Evolutionary conservation across 2,113 vertebrate genomes (phyloP), one percentile per base, ranked within the genome.

Genomic region (Leucopsar rothschildi): DNA sequence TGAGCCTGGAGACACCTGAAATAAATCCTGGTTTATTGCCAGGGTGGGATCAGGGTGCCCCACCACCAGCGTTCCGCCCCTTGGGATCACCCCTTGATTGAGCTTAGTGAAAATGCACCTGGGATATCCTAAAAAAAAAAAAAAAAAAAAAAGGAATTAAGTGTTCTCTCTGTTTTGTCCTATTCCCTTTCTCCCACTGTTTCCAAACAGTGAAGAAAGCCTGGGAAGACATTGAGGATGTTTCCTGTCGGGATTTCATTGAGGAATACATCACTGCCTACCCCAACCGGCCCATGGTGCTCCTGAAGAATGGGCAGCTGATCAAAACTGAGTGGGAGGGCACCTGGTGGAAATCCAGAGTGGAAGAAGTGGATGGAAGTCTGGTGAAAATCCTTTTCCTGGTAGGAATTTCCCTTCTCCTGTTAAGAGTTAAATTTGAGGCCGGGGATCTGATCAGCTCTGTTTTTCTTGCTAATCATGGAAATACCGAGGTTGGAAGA

Each of bases 281-380:
- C 84, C 99, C 99, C 65, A 99, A 99, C 98, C 97, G 99, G 4
- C 99, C 99, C 37, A 99, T 99, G 99, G 99, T 99, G 24, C 98
- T 99, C 61, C 98, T 99, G 6, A 99, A 99, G 96, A 98, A 96
- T 0, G 98, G 99, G 16, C 99, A 99, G 96, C 98, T 99, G 49
- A 99, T 99, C 96, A 99, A 99, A 97, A 99, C 99, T 0, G 99
- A 99, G 91, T 99, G 99, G 99, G 99, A 99, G 69, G 99, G 99
- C 13, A 99, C 99, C 3, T 99, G 99, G 99, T 99, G 99, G 99
- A 99, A 99, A 90, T 99, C 99, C 88, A 98, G 98, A 15, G 99
- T 99, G 60, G 99, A 99, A 72, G 99, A 99, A 87, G 99, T 99
- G 89, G 99, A 99, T 7, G 99, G 99, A 75, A 99, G 99, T 83